phyloP scores from a whole-genome alignment of 92 coral and sea anemone species.

The Scolanthus callimorphus region DNA sequence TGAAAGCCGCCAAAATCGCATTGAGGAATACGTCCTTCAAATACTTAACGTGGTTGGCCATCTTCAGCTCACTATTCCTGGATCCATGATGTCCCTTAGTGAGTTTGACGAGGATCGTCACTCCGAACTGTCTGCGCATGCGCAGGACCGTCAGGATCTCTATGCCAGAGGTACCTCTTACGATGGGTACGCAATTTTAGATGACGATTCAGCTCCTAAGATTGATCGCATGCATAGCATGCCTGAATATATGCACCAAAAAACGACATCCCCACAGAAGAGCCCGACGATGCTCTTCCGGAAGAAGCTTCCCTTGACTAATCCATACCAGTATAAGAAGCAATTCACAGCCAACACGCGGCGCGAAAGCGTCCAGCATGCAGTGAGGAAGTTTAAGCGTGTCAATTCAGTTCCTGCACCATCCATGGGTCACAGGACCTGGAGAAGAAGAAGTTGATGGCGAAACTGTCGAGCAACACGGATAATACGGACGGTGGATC shows the following conservation, averaged over 20 bases:
- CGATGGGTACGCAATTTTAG: slow-evolving; percentile 28
- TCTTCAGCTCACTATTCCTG: slow-evolving; percentile 28
- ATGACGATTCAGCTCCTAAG: slow-evolving; percentile 20
- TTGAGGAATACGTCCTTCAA: slow-evolving; percentile 72
- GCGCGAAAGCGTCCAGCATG: slow-evolving; percentile 36
- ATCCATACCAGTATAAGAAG: slow-evolving; percentile 50
- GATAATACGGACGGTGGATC: background rate
- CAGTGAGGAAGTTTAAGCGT: slow-evolving; percentile 37
- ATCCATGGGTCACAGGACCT: no score
- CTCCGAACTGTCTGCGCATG: background rate
- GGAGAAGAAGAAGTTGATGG: background rate
- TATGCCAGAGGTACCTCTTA: slow-evolving; percentile 19
- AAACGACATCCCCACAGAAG: slow-evolving; percentile 15
- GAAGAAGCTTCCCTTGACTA: slow-evolving; percentile 51
- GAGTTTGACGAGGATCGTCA: background rate
- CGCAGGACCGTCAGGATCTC: background rate
- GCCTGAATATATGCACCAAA: slow-evolving; percentile 68
- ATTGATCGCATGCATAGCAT: slow-evolving; percentile 69
- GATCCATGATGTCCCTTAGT: background rate
- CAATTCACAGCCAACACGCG: slow-evolving; percentile 25
- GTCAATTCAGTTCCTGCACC: slow-evolving; percentile 27
- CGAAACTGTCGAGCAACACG: background rate
- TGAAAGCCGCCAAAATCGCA: slow-evolving; percentile 48
- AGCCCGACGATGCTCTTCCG: slow-evolving; percentile 45
- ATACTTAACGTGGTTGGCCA: slow-evolving; percentile 65